Percentiles rank a stretch among this genome's conserved stretches.
These are phyloP conservation scores for Anseranas semipalmata DNA, from an alignment of 2,113 vertebrate species.

Conservation along the genomic window DNA sequence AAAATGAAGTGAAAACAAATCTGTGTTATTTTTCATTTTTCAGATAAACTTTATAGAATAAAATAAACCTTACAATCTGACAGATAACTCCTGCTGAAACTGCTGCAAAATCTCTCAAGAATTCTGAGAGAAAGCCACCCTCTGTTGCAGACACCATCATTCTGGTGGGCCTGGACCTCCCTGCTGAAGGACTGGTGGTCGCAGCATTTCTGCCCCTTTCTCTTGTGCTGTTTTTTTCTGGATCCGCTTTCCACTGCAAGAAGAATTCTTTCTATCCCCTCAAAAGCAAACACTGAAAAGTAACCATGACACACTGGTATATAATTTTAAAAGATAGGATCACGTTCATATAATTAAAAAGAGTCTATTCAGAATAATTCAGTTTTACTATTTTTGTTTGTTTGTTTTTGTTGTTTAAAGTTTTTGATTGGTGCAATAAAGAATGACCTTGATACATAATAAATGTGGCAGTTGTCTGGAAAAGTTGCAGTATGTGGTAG, in stretches of 20 bases:
- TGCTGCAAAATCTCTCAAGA: neutral
- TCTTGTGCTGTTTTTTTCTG: neutral
- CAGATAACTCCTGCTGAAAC: neutral
- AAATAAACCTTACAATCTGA: neutral
- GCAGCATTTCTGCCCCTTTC: neutral
- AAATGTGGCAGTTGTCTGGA: neutral
- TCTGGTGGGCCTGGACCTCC: neutral
- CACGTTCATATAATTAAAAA: neutral
- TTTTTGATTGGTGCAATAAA: neutral
- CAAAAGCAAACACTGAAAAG: slow-evolving; percentile 14
- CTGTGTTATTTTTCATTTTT: neutral
- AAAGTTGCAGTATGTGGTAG: neutral
- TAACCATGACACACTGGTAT: neutral
- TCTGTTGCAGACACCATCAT: neutral
- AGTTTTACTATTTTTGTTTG: neutral
- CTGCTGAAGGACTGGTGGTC: neutral
- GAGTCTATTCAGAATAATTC: neutral
- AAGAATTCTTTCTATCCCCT: neutral
- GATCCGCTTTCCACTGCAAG: neutral
- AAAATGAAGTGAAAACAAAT: neutral
- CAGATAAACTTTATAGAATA: neutral
- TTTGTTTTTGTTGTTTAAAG: neutral
- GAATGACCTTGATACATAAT: neutral
- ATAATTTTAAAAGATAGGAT: neutral
- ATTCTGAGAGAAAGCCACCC: neutral